phyloP scores from a whole-genome alignment of 2,113 vertebrate species.

The Odocoileus hemionus region DNA sequence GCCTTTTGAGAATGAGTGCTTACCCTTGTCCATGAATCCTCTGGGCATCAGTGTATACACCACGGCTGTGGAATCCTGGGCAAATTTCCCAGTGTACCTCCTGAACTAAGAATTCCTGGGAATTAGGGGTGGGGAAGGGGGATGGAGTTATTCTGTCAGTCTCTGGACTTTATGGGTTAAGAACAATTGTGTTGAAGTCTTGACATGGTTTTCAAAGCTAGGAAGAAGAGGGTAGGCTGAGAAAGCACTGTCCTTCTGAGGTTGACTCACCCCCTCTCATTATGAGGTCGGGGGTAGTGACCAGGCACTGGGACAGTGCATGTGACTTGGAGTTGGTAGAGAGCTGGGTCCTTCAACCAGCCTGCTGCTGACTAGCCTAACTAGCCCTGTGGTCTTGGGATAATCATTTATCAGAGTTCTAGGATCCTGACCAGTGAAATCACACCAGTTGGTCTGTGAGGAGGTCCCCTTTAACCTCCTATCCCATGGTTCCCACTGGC shows the following conservation, averaged over 20 bases:
- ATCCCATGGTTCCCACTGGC: background rate
- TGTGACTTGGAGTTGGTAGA: background rate
- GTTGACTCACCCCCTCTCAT: background rate
- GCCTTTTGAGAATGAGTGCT: background rate
- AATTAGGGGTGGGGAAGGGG: background rate
- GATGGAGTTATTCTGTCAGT: background rate
- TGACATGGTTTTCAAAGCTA: background rate
- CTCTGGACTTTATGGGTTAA: background rate
- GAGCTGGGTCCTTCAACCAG: background rate
- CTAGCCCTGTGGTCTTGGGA: background rate
- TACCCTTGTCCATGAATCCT: background rate
- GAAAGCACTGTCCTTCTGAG: background rate
- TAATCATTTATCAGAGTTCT: background rate
- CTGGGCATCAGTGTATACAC: background rate
- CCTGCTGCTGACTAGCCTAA: background rate
- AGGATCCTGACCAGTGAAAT: background rate
- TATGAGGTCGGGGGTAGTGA: background rate
- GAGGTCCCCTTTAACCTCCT: background rate
- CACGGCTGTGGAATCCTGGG: background rate
- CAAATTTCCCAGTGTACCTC: background rate
- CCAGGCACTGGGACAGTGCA: background rate
- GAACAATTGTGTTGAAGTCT: constrained; percentile 13
- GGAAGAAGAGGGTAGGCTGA: background rate
- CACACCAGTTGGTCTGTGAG: background rate
- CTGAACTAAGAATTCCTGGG: background rate